Base-by-base conservation (phyloP, 2,797 vertebrate species). In the Pangasius krempfi region DNA sequence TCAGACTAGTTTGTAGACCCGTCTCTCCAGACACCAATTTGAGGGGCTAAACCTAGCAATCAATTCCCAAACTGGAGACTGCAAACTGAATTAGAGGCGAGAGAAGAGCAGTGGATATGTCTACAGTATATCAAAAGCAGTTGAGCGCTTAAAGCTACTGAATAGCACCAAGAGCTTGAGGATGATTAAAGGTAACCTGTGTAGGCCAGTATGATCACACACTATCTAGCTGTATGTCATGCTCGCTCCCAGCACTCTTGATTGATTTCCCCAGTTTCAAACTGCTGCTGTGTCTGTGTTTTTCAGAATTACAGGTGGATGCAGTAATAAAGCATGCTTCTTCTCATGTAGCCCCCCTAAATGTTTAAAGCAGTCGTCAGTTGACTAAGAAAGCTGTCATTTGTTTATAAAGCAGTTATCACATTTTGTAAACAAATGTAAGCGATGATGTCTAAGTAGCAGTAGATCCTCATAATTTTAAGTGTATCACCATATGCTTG, bases 151-250 rank as follows among this genome's bases (percentile, higher is more conserved):
- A 56, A 62, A 79, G 86, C 76, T 54, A 66, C 90, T 94, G 93
- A 94, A 94, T 92, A 89, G 92, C 83, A 92, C 92, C 44, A 87
- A 93, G 93, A 73, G 92, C 93, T 93, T 91, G 91, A 82, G 6
- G 90, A 83, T 95, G 94, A 95, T 95, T 94, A 95, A 95, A 95
- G 94, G 91, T 94, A 94, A 95, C 94, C 92, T 93, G 92, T n/a
- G 60, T 83, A 64, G 40, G 37, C 81, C 80, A 44, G 37, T 86
- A 76, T 44, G 68, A 90, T 91, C 87, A 87, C 90, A 92, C 92
- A 88, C 72, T 10, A 68, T 92, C 88, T 91, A 88, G 88, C 91
- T 85, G 89, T 91, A 89, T 88, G 91, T 83, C 81, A 83, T 47
- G 81, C 37, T 87, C 92, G 88, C 90, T 92, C 72, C 37, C 14